Evolutionary conservation across 2,797 vertebrate genomes (phyloP).

Genomic region (Darevskia mixta): DNA sequence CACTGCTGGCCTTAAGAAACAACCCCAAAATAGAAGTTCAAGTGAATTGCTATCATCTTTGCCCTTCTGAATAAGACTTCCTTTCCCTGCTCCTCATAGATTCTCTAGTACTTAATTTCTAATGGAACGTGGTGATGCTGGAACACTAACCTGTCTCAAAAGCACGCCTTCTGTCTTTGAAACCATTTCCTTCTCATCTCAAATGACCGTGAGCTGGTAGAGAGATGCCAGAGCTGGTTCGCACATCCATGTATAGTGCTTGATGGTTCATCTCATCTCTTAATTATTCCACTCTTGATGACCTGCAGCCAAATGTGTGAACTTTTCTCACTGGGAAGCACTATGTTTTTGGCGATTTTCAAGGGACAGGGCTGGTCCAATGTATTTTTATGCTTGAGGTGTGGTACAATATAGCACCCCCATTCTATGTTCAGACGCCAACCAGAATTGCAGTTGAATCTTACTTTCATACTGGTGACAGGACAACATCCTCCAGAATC

Average conservation of each 20-base stretch:
- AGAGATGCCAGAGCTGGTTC: not conserved
- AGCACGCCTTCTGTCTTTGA: not conserved
- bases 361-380: not conserved
- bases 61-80: slow-evolving; percentile 6
- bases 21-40: not conserved
- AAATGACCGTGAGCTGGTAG: not conserved
- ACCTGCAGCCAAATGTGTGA: too few relatives aligned
- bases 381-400: too few relatives aligned
- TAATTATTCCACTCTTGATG: too few relatives aligned
- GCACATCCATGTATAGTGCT: not conserved
- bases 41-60: not conserved
- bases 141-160: not conserved
- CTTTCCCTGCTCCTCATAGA: not conserved
- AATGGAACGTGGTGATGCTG: not conserved
- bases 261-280: not conserved
- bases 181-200: not conserved
- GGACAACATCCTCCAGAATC: too few relatives aligned
- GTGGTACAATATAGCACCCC: too few relatives aligned
- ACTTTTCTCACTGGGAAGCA: too few relatives aligned
- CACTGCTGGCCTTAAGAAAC: not conserved
- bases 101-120: not conserved
- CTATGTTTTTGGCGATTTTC: not conserved
- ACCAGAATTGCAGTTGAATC: too few relatives aligned
- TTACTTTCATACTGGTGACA: too few relatives aligned
- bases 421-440: too few relatives aligned